A percentile compares a stretch with the other conserved stretches of the same genome.
Conservation (phyloP, 2,113 vertebrate species). For the Pygoscelis adeliae region DNA sequence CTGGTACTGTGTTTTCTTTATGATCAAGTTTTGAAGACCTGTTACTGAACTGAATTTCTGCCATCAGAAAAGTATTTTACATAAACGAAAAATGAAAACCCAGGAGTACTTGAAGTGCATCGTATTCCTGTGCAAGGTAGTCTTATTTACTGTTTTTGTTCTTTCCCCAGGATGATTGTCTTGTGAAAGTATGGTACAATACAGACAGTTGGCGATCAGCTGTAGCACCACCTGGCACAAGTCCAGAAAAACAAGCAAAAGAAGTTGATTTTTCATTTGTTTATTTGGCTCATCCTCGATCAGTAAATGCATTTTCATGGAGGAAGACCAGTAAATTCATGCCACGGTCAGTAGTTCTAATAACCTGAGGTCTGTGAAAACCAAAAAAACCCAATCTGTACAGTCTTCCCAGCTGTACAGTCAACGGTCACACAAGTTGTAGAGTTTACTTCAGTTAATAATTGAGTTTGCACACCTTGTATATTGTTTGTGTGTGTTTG, state of each 20-base stretch:
- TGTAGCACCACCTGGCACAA: constrained; percentile 76
- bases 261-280: constrained; percentile 92
- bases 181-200: constrained; percentile 97
- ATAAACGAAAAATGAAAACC: neutral
- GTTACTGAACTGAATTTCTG: neutral
- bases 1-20: neutral
- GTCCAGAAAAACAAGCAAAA: constrained; percentile 76
- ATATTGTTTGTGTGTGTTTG: neutral
- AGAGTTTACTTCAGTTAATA: neutral
- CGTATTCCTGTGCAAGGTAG: neutral
- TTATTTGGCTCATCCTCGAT: constrained; percentile 95
- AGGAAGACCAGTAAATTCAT: constrained; percentile 96
- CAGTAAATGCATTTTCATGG: constrained; percentile 96
- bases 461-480: neutral
- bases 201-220: constrained; percentile 88
- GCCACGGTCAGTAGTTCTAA: constrained; percentile 83
- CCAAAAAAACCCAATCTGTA: rapidly evolving
- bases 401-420: neutral
- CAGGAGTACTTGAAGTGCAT: neutral
- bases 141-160: neutral
- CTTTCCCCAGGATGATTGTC: constrained; percentile 89
- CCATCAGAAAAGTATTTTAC: neutral
- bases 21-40: neutral
- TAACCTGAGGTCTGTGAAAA: neutral
- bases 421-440: neutral